Evolutionary conservation across 2,888 invertebrate genomes (phyloP), one percentile per base, ranked within the genome.

Genomic region (Agelastica alni): DNA sequence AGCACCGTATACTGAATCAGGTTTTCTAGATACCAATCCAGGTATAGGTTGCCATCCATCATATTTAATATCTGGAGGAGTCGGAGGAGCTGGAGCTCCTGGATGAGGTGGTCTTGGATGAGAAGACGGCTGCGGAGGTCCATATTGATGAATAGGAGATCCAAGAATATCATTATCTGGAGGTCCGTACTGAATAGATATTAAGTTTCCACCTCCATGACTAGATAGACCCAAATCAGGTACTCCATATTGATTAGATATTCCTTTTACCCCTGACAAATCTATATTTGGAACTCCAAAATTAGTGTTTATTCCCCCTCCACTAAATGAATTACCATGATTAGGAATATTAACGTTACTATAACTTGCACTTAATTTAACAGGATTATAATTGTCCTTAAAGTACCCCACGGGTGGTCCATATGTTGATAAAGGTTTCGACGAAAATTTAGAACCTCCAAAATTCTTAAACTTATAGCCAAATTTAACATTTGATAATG

Each of bases 41-140:
- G 90, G 86, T 55, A 92, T 91, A 13, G 92, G 92, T 70, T 87
- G 89, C 92, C 92, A 92, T 17, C 92, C 92, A 64, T 92, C 92
- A 68, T 91, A 91, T 45, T 88, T 79, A 22, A 90, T 84, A 70
- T 86, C 83, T 3, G 89, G 85, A 4, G 87, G 88, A 1, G 88
- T 88, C 1, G 89, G 88, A 0, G 89, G 88, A 0, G 87, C 88
- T 31, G 86, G 86, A 1, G 84, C 83, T 17, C 88, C 87, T 1
- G 85, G 85, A 61, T 85, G 85, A 1, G 86, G 86, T 1, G 83
- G 84, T 58, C 58, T 65, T 6, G 79, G 78, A 13, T 85, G 84
- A 53, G 72, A 65, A 13, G 81, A 77, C 1, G 84, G 84, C 56
- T 83, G 83, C 0, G 84, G 84, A 2, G 85, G 85, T 2, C 84